A percentile compares a stretch with the other conserved stretches of the same genome.
phyloP scores from a whole-genome alignment of 2,888 invertebrate genomes.

The Eupithecia exiguata region DNA sequence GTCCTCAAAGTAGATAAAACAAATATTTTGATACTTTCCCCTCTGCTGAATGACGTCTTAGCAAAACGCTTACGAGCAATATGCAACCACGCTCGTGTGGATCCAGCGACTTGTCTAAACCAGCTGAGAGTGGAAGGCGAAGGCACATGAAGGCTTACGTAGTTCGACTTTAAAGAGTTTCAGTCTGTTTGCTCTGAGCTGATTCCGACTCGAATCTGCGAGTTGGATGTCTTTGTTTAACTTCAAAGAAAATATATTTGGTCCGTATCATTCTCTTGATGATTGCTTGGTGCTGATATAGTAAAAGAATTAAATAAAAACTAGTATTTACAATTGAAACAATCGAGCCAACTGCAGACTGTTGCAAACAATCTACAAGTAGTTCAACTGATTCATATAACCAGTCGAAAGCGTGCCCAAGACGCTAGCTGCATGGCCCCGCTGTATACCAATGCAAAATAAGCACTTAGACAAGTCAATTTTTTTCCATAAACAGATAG shows the following conservation, averaged over 20 bases:
- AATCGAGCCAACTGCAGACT: too few relatives aligned
- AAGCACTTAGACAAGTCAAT: too few relatives aligned
- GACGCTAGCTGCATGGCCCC: too few relatives aligned
- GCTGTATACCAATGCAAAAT: too few relatives aligned
- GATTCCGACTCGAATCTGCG: slow-evolving; percentile 34
- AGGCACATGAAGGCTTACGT: slow-evolving; percentile 53
- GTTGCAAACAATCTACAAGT: too few relatives aligned
- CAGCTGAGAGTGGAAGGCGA: slow-evolving; percentile 22
- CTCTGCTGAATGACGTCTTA: background rate
- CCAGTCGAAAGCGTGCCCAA: too few relatives aligned
- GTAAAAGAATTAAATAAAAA: background rate
- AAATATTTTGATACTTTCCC: background rate
- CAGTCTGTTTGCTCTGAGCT: slow-evolving; percentile 48
- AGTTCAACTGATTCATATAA: too few relatives aligned
- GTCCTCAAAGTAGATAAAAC: background rate
- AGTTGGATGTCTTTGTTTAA: slow-evolving; percentile 42
- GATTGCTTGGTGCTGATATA: slow-evolving; percentile 8
- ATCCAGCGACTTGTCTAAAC: slow-evolving; percentile 5
- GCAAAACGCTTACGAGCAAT: background rate
- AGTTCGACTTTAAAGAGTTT: slow-evolving; percentile 62
- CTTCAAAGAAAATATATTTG: slow-evolving; percentile 36
- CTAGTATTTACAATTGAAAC: too few relatives aligned
- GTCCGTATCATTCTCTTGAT: slow-evolving; percentile 31
- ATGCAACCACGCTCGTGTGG: background rate
- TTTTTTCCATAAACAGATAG: too few relatives aligned